phyloP scores from a whole-genome alignment of 2,888 invertebrate genomes.

The Vanessa cardui region DNA sequence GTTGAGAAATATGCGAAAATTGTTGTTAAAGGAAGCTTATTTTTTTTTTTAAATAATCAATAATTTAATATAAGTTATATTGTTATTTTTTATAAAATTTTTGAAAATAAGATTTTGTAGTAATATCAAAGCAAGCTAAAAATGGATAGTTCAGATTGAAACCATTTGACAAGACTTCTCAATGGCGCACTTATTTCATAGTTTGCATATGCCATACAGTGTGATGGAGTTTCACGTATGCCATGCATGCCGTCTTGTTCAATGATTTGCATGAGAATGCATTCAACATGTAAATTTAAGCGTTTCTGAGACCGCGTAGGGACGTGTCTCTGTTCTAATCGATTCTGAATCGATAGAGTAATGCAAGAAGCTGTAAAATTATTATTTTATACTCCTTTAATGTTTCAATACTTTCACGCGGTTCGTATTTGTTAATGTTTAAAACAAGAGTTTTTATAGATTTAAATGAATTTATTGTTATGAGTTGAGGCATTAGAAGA shows the following conservation, averaged over 20 bases:
- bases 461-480: too few species aligned
- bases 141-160: neutral
- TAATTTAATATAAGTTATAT: too few species aligned
- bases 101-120: neutral
- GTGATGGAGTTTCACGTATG: conserved; percentile 13
- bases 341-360: conserved; percentile 32
- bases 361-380: conserved; percentile 4
- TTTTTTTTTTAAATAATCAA: too few species aligned
- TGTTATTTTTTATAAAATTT: neutral
- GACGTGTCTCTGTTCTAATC: conserved; percentile 34
- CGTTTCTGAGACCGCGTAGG: conserved; percentile 28
- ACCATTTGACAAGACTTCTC: neutral
- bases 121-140: neutral
- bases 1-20: too few species aligned
- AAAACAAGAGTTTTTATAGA: too few species aligned
- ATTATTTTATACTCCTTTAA: neutral
- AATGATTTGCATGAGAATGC: conserved; percentile 51
- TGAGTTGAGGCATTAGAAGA: too few species aligned
- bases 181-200: conserved; percentile 19
- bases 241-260: conserved; percentile 40
- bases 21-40: too few species aligned
- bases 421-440: too few species aligned
- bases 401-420: neutral
- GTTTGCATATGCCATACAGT: conserved; percentile 27
- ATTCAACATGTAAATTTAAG: conserved; percentile 48